A percentile compares a stretch with the other conserved stretches of the same genome.
phyloP scores from a whole-genome alignment of 2,113 vertebrate genomes.

The Malurus melanocephalus region DNA sequence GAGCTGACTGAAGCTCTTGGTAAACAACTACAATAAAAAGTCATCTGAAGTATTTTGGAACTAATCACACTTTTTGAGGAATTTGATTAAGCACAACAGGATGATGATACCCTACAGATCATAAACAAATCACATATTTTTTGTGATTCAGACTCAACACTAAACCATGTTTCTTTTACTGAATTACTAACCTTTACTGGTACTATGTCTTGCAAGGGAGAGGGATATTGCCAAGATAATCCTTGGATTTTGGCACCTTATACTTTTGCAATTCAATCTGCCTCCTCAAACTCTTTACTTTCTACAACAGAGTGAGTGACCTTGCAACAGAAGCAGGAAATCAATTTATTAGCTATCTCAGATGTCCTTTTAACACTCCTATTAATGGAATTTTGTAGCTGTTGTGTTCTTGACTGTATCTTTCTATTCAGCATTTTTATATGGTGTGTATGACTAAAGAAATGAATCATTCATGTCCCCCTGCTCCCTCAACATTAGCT shows the following conservation, averaged over 20 bases:
- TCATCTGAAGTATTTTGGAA: neutral
- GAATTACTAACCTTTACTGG: neutral
- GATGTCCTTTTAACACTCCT: neutral
- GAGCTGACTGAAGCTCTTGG: neutral
- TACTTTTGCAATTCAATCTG: neutral
- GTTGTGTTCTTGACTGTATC: neutral
- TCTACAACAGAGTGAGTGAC: neutral
- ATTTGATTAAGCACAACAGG: neutral
- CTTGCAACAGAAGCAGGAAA: neutral
- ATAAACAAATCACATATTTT: neutral
- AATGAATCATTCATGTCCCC: neutral
- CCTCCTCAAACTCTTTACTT: neutral
- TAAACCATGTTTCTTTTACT: fast-evolving
- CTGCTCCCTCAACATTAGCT: neutral
- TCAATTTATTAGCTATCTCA: neutral
- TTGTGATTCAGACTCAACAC: neutral
- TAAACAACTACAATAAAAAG: neutral
- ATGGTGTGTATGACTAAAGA: fast-evolving
- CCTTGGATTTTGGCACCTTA: neutral
- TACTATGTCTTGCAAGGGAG: neutral
- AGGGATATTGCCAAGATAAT: neutral
- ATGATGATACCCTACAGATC: neutral
- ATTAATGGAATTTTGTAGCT: neutral
- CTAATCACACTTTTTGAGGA: neutral
- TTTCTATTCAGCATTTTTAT: neutral